Evolutionary conservation across 37 sponge, comb jelly and placozoan genomes (phyloP).

Genomic region (Ianthella basta): DNA sequence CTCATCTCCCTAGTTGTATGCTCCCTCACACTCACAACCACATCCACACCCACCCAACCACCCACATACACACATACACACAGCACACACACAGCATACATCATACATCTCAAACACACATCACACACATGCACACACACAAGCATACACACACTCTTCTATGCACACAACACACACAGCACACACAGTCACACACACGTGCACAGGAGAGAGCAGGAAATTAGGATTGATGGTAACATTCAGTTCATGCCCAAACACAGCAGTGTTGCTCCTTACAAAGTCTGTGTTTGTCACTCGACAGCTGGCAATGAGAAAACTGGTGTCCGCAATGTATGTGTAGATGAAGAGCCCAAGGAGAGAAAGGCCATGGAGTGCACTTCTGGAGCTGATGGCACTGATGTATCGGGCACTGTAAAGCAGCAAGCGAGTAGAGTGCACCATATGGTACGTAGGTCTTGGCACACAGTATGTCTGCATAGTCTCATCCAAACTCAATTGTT

Average conservation of each 20-base stretch:
- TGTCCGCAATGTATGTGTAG: constrained; percentile 70
- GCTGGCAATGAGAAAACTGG: constrained; percentile 61
- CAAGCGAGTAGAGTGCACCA: too few species aligned
- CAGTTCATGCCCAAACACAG: neutral
- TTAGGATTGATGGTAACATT: neutral
- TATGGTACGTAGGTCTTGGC: too few species aligned
- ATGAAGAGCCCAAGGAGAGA: constrained; percentile 54
- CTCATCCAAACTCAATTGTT: neutral
- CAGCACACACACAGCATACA: too few species aligned
- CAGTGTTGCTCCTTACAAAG: constrained; percentile 4
- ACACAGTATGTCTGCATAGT: neutral
- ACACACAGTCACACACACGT: too few species aligned
- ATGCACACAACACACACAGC: too few species aligned
- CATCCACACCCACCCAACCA: too few species aligned
- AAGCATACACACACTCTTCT: too few species aligned
- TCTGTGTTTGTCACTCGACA: constrained; percentile 27
- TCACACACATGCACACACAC: too few species aligned
- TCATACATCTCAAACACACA: too few species aligned
- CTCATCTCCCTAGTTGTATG: too few species aligned
- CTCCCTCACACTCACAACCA: too few species aligned
- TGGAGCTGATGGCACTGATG: constrained; percentile 35
- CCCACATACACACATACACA: too few species aligned
- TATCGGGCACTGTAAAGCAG: constrained; percentile 38
- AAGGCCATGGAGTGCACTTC: constrained; percentile 61
- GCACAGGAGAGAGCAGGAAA: neutral